Base-by-base conservation (phyloP, 2,113 vertebrate species). In the Tetrax tetrax region DNA sequence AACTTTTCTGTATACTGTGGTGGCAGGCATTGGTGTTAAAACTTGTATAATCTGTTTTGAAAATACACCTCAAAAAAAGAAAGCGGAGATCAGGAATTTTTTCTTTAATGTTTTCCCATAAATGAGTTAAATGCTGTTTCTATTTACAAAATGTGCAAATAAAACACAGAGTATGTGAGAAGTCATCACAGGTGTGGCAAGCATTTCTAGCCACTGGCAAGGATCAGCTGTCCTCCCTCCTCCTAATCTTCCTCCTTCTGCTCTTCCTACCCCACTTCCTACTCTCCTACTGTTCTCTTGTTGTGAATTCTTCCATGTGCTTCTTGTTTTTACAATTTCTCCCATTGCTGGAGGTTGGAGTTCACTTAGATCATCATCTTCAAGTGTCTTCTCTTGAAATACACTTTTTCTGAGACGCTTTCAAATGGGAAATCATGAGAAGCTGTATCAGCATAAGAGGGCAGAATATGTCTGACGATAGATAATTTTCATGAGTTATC, bases 261-360 rank as follows among this genome's bases (percentile, higher is more conserved):
- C 41, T 74, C 43, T 93, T 94, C n/a, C 68, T 47, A 61, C 29
- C n/a, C 50, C 12, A 24, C 80, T 93, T 92, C 57, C 76, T 92
- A 81, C 41, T 89, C 72, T 87, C 57, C 48, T 87, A 80, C 68
- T 81, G 43, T 68, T 91, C 56, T 72, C 72, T 45, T 71, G 23
- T 43, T 82, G 77, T 60, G 54, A 83, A 72, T 92, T 90, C 71
- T 68, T 94, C 54, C 71, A 92, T 54, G 59, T 33, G 7, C 16
- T 83, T 76, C 54, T 91, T 83, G 24, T 54, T 93, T 91, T 69
- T 61, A 61, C 28, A 85, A 14, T 91, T 93, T 31, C 64, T 96
- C 28, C 59, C 43, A 54, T 41, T 83, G 28, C 56, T 85, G 66
- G 75, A 84, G 45, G 20, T 2, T 38, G 7, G 21, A 70, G 10